phyloP scores from a whole-genome alignment of 1,140 invertebrate species.

The Nephila pilipes region DNA sequence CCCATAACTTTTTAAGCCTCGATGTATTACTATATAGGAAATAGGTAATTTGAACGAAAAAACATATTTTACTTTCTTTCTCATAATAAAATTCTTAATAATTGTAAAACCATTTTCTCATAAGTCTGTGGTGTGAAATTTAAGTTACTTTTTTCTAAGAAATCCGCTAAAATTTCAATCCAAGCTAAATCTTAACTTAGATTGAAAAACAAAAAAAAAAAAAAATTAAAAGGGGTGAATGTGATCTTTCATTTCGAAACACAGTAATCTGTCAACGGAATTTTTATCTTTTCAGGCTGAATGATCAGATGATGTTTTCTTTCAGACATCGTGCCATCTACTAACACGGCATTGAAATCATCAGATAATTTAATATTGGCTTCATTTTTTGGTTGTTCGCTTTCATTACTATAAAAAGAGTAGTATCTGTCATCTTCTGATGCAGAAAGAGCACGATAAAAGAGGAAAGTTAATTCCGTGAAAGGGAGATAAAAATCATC shows the following conservation, averaged over 20 bases:
- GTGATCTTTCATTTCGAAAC: neutral
- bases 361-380: constrained; percentile 14
- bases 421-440: neutral
- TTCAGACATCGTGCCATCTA: constrained; percentile 5
- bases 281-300: neutral
- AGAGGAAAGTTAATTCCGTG: neutral
- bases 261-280: neutral
- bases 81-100: too few relatives aligned
- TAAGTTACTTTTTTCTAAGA: too few relatives aligned
- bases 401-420: neutral
- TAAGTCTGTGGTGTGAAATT: too few relatives aligned
- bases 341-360: constrained; percentile 24
- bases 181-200: too few relatives aligned
- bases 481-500: neutral
- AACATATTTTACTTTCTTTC: too few relatives aligned
- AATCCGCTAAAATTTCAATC: too few relatives aligned
- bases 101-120: too few relatives aligned
- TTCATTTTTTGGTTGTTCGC: neutral
- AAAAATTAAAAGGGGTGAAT: too few relatives aligned
- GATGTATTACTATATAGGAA: too few relatives aligned
- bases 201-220: too few relatives aligned
- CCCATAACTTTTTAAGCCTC: too few relatives aligned
- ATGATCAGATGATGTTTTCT: constrained; percentile 33
- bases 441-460: neutral
- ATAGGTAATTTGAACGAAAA: too few relatives aligned